Conservation (phyloP, 2,797 vertebrate species). For the Etheostoma perlongum region DNA sequence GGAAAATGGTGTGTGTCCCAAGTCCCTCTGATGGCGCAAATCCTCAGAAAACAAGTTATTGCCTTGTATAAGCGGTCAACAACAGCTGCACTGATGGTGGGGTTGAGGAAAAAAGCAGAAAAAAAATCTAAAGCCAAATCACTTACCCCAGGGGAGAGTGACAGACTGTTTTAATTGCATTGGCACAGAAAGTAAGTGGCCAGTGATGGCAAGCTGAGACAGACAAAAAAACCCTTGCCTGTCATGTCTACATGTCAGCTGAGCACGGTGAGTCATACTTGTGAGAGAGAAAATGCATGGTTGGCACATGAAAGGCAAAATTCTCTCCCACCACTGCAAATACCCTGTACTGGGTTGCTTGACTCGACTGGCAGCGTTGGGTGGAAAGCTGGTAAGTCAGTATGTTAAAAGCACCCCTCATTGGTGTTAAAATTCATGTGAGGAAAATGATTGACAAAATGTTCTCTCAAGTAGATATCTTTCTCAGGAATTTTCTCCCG, state of each 20-base stretch:
- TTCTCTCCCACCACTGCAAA: constrained; percentile 3
- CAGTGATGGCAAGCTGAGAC: constrained; percentile 1
- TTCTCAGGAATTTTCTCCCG: constrained; percentile 5
- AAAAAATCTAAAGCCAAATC: background rate
- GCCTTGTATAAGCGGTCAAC: background rate
- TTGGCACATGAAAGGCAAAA: background rate
- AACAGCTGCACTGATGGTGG: constrained; percentile 7
- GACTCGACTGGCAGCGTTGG: background rate
- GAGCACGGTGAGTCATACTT: constrained; percentile 4
- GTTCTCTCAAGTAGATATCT: constrained; percentile 6
- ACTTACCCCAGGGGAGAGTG: background rate
- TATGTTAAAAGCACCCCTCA: background rate
- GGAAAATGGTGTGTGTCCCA: background rate
- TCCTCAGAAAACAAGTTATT: background rate
- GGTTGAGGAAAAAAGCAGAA: background rate
- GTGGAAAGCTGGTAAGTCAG: background rate
- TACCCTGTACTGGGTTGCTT: background rate
- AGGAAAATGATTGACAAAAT: background rate
- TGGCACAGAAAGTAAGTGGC: constrained; percentile 22
- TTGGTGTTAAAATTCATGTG: constrained; percentile 1
- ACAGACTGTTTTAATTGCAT: constrained; percentile 19
- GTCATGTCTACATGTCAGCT: constrained; percentile 9
- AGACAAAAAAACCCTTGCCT: constrained; percentile 4
- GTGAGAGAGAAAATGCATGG: constrained; percentile 2
- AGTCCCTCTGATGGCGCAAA: background rate